phyloP scores from a whole-genome alignment of 2,113 vertebrate species.

The Osmerus eperlanus region DNA sequence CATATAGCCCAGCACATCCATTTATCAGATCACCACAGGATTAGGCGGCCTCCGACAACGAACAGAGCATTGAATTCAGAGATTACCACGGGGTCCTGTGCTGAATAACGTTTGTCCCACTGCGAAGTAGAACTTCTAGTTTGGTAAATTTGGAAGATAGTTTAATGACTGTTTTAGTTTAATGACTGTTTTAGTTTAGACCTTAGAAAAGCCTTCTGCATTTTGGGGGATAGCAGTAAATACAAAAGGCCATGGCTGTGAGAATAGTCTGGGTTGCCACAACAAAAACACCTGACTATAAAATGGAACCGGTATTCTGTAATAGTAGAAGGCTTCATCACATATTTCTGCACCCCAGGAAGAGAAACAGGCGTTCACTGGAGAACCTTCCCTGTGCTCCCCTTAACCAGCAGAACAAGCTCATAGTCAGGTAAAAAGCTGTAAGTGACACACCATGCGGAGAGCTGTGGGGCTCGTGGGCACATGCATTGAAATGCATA shows the following conservation, averaged over 20 bases:
- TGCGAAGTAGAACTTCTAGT: too few relatives aligned
- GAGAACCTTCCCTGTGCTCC: neutral
- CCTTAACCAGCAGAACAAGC: neutral
- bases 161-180: too few relatives aligned
- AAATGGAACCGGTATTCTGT: too few relatives aligned
- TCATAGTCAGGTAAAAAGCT: neutral
- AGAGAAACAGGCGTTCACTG: neutral
- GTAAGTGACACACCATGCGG: neutral
- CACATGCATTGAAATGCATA: slow-evolving; percentile 50
- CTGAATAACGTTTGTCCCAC: slow-evolving; percentile 56
- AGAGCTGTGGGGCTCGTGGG: slow-evolving; percentile 1
- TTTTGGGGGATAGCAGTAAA: too few relatives aligned
- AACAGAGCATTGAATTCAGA: slow-evolving; percentile 64
- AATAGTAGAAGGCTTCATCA: too few relatives aligned
- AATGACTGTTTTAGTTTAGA: too few relatives aligned
- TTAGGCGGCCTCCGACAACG: slow-evolving; percentile 59
- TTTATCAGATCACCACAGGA: slow-evolving; percentile 60
- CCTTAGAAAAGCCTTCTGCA: too few relatives aligned
- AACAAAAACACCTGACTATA: neutral
- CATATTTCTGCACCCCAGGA: too few relatives aligned
- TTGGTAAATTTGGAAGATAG: too few relatives aligned
- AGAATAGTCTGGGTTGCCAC: neutral
- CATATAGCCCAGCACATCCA: slow-evolving; percentile 45
- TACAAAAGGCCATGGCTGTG: too few relatives aligned
- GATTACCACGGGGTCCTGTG: slow-evolving; percentile 44